Base-by-base conservation (phyloP, 2,888 invertebrate species). In the Eudasyphora cyanicolor region DNA sequence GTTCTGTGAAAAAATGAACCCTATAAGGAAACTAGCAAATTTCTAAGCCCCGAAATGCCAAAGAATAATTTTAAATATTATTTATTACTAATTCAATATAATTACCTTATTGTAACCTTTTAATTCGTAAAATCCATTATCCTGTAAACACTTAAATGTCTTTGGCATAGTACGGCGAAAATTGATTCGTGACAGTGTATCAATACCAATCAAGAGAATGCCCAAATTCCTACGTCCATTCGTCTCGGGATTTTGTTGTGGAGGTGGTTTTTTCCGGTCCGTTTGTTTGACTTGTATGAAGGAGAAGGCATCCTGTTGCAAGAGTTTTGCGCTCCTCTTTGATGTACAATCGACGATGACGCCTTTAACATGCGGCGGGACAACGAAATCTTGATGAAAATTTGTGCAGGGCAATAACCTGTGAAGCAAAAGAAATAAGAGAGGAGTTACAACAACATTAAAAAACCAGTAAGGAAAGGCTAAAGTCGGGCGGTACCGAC, bases 151-250 rank as follows among this genome's bases (percentile, higher is more conserved):
- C 3, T 93, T 91, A 8, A 93, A 92, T 0, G 96, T 97, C 87
- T 93, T 92, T 0, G 95, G 95, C 94, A 98, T 95, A 2, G 95
- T 94, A 54, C 96, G 93, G 4, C 94, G 93, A 85, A 96, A 94
- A 88, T 97, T 96, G 79, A 96, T 93, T 73, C 97, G 92, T 0
- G 97, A 97, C 87, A 98, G 94, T 21, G 96, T 96, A 89, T 98
- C 97, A 87, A 98, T 95, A 27, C 97, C 98, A 64, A 98, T 90
- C 87, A 97, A 92, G 45, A 98, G 91, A 0, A 98, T 94, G 89
- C 95, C 96, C 12, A 95, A 89, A 7, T 84, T 86, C 12, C 38
- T 64, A 7, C 5, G 7, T 3, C 19, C 89, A 14, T 81, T 92
- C 77, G 71, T n/a, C 14, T 75, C 14, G 60, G 35, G n/a, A 0